Evolutionary conservation across 1,140 invertebrate species (phyloP), one percentile per base, ranked within the genome.

Genomic region (Lepidostoma basale): DNA sequence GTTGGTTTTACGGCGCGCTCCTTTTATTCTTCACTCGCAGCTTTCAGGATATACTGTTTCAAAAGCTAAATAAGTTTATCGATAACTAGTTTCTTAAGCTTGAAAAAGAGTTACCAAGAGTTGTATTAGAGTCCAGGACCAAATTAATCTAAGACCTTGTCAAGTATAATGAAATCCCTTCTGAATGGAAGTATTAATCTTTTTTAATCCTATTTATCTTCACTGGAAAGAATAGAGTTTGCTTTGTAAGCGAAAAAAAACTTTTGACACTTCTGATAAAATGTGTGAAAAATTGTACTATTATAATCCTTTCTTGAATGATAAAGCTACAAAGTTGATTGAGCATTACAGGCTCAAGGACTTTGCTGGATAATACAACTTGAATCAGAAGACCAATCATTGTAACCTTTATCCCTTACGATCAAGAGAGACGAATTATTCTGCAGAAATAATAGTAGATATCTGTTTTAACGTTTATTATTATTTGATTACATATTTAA

Each of bases 31-130:
- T n/a, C n/a, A n/a, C n/a, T n/a, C n/a, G n/a, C n/a, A n/a, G n/a
- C n/a, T n/a, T n/a, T n/a, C n/a, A n/a, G n/a, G n/a, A n/a, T n/a
- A n/a, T n/a, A n/a, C n/a, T n/a, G n/a, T n/a, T 33, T 33, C 23
- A 5, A 56, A 56, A 36, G 30, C 28, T 56, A 36, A 56, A 33
- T 36, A 36, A 56, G 52, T 56, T 30, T 10, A 56, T 56, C 52
- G 23, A n/a, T 36, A 56, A 20, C 18, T 36, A 56, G 26, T 56
- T 30, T n/a, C n/a, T n/a, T 18, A 22, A 56, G 52, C 52, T 33
- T 56, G 52, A 36, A 16, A 56, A 56, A 39, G 30, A 20, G 52
- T 36, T 33, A 33, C 16, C 52, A 10, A 10, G 28, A 39, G 36
- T 30, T 56, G 36, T 36, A 30, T 12, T 23, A 20, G 22, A 56